Conservation (phyloP, 2,113 vertebrate genomes). For the Ondatra zibethicus region DNA sequence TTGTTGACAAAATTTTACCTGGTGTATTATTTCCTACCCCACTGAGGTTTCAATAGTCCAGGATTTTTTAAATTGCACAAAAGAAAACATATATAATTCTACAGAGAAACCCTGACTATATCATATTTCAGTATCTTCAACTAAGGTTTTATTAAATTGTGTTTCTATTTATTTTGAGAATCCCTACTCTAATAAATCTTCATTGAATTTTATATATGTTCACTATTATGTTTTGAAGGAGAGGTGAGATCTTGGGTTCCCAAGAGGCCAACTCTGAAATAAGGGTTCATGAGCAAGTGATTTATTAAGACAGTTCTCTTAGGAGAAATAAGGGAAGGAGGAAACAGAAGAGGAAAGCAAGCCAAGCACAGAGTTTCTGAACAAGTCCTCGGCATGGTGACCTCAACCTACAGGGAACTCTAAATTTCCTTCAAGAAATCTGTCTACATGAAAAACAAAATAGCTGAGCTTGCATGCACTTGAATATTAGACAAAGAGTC, state of each 20-base stretch:
- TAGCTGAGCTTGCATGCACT: not conserved
- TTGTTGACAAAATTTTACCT: slow-evolving; percentile 46
- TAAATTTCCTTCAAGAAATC: not conserved
- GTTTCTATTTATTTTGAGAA: slow-evolving; percentile 64
- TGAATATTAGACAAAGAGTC: not conserved
- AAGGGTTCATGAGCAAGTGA: slow-evolving; percentile 33
- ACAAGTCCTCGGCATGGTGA: not conserved
- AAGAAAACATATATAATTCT: slow-evolving; percentile 56
- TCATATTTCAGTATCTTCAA: slow-evolving; percentile 54
- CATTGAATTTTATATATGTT: slow-evolving; percentile 57
- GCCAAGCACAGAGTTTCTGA: not conserved
- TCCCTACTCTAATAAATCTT: slow-evolving; percentile 56
- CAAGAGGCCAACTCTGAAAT: slow-evolving; percentile 59
- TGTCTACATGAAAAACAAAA: not conserved
- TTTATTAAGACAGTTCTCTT: slow-evolving; percentile 57
- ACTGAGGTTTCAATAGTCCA: slow-evolving; percentile 46
- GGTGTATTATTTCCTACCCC: not conserved
- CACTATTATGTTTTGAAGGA: slow-evolving; percentile 46
- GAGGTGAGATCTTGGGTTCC: slow-evolving; percentile 43
- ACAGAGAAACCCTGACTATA: slow-evolving; percentile 50
- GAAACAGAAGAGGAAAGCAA: not conserved
- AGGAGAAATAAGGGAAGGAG: not conserved
- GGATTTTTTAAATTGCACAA: slow-evolving; percentile 58
- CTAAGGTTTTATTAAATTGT: slow-evolving; percentile 71
- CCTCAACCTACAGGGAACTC: not conserved